A percentile compares a stretch with the other conserved stretches of the same genome.
Evolutionary conservation across 2,888 invertebrate species (phyloP).

Genomic region (Drosophila nr. fundita): DNA sequence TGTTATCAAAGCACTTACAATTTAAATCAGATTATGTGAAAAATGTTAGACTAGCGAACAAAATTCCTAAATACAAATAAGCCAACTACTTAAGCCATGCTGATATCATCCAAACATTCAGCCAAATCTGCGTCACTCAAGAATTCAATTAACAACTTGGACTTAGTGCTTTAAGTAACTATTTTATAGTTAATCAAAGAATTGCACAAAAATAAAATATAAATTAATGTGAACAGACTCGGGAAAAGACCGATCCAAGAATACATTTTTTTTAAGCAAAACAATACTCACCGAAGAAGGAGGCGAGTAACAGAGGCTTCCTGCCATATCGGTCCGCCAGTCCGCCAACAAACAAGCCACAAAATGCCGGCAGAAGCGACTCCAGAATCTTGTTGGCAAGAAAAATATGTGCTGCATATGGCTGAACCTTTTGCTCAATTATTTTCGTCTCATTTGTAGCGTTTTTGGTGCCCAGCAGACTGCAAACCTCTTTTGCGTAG

Average conservation of each 20-base stretch:
- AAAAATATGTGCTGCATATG: slow-evolving; percentile 87
- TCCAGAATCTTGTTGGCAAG: slow-evolving; percentile 87
- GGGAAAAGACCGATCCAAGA: neutral
- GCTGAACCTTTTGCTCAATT: slow-evolving; percentile 87
- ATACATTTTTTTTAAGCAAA: neutral
- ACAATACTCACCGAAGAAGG: slow-evolving; percentile 86
- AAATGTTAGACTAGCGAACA: neutral
- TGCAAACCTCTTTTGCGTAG: slow-evolving; percentile 87
- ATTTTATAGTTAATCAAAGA: neutral
- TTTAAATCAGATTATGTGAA: neutral
- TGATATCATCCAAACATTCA: neutral
- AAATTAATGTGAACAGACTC: neutral
- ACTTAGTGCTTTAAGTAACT: neutral
- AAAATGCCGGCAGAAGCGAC: slow-evolving; percentile 88
- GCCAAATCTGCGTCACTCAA: neutral
- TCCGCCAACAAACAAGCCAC: slow-evolving; percentile 90
- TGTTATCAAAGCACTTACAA: neutral
- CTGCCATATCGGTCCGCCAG: slow-evolving; percentile 92
- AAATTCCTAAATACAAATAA: neutral
- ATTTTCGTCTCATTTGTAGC: slow-evolving; percentile 85
- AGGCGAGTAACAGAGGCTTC: slow-evolving; percentile 88
- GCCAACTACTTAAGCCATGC: neutral
- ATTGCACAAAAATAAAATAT: neutral
- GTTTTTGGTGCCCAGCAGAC: slow-evolving; percentile 83
- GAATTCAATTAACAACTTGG: neutral